phyloP scores from a whole-genome alignment of 2,888 invertebrate genomes.

The Pterostichus madidus region DNA sequence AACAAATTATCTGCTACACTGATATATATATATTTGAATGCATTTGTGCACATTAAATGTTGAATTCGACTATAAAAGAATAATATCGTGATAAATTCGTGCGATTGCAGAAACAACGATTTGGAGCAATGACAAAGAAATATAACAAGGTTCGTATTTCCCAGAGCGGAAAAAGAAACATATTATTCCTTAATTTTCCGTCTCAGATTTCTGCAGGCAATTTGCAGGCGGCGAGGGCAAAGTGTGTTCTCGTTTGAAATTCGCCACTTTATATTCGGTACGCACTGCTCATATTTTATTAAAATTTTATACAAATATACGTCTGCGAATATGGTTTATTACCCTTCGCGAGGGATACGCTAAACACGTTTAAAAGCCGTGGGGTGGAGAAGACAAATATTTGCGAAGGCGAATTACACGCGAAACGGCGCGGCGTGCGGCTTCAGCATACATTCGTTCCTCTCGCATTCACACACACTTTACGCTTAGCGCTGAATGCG shows the following conservation, averaged over 20 bases:
- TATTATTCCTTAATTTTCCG: constrained; percentile 57
- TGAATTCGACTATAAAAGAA: background rate
- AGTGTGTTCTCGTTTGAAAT: constrained; percentile 62
- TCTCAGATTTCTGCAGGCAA: constrained; percentile 59
- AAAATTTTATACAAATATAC: constrained; percentile 67
- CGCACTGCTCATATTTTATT: constrained; percentile 66
- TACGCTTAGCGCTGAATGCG: background rate
- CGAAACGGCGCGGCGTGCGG: constrained; percentile 21
- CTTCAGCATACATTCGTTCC: constrained; percentile 29
- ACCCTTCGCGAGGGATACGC: constrained; percentile 63
- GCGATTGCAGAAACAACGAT: background rate
- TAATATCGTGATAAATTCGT: constrained; percentile 1
- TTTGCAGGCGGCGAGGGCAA: constrained; percentile 51
- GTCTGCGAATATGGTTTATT: constrained; percentile 65
- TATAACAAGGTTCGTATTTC: constrained; percentile 31
- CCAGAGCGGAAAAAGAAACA: constrained; percentile 44
- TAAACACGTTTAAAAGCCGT: constrained; percentile 65
- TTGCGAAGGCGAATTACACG: constrained; percentile 62
- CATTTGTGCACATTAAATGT: too few relatives aligned
- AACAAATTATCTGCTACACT: too few relatives aligned
- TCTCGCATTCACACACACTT: background rate
- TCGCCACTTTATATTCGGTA: constrained; percentile 65
- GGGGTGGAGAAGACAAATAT: constrained; percentile 64
- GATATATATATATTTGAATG: too few relatives aligned
- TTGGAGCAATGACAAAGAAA: constrained; percentile 13